phyloP scores from a whole-genome alignment of 2,888 invertebrate genomes.

The Tipula helvola region DNA sequence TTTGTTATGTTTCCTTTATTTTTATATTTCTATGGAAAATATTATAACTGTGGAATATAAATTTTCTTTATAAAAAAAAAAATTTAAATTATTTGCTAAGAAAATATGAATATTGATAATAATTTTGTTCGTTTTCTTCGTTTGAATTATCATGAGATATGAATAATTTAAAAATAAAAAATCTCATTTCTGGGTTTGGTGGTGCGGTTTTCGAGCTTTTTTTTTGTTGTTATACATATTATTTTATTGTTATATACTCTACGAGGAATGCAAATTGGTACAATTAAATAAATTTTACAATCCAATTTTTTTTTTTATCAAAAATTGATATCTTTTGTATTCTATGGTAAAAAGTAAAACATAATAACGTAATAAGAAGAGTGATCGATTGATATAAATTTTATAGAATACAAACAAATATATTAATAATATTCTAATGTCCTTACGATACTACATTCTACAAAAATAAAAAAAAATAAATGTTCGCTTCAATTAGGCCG shows the following conservation, averaged over 20 bases:
- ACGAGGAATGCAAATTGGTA: neutral
- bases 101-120: conserved; percentile 4
- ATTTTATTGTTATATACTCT: neutral
- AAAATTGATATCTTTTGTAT: neutral
- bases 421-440: neutral
- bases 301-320: neutral
- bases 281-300: neutral
- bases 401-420: neutral
- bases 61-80: neutral
- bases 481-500: neutral
- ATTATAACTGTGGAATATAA: neutral
- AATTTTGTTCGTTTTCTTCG: neutral
- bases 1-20: neutral
- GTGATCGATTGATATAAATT: neutral
- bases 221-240: neutral
- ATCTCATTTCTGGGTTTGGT: neutral
- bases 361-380: neutral
- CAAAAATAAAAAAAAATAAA: neutral
- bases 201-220: neutral
- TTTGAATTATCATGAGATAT: neutral
- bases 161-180: neutral
- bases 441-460: neutral
- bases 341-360: neutral
- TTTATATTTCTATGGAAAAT: neutral
- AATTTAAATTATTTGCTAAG: neutral